Conservation (phyloP, 1,140 invertebrate species). For the Tyrophagus putrescentiae region DNA sequence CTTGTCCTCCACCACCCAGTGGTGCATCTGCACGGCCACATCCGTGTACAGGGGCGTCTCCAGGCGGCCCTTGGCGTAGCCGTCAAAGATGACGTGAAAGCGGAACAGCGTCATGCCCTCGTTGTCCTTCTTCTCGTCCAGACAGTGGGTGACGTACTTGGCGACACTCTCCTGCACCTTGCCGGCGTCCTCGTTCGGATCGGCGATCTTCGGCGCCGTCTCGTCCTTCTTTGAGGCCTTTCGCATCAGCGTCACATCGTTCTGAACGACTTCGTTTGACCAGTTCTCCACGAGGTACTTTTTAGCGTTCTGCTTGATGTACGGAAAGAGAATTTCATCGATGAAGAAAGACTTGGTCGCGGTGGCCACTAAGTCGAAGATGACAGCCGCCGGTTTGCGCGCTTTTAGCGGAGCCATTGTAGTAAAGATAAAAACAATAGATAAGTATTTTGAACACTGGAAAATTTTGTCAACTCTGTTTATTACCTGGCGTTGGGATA, state of each 20-base stretch:
- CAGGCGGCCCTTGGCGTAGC: constrained; percentile 1
- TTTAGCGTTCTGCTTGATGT: constrained; percentile 10
- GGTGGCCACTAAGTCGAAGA: constrained; percentile 17
- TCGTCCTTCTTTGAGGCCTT: not conserved
- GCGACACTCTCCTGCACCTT: not conserved
- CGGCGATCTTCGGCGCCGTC: not conserved
- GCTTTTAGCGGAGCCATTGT: constrained; percentile 6
- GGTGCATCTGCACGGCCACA: constrained; percentile 18
- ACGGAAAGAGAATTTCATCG: constrained; percentile 19
- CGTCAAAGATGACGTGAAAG: constrained; percentile 19
- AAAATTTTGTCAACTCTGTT: no score
- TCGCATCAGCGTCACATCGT: not conserved
- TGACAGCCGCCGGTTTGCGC: constrained; percentile 6
- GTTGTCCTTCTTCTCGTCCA: not conserved
- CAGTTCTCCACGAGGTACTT: constrained; percentile 11
- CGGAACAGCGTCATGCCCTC: no score
- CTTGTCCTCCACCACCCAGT: constrained; percentile 3
- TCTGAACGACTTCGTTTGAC: constrained; percentile 24
- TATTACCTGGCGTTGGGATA: no score
- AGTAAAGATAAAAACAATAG: no score
- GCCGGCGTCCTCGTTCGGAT: not conserved
- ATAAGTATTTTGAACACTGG: no score
- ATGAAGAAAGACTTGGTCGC: constrained; percentile 16
- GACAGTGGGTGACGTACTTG: not conserved
- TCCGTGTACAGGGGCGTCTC: constrained; percentile 18